These are phyloP conservation scores for Heliconius ethilla DNA, from an alignment of 2,888 invertebrate species.

Conservation along the genomic window DNA sequence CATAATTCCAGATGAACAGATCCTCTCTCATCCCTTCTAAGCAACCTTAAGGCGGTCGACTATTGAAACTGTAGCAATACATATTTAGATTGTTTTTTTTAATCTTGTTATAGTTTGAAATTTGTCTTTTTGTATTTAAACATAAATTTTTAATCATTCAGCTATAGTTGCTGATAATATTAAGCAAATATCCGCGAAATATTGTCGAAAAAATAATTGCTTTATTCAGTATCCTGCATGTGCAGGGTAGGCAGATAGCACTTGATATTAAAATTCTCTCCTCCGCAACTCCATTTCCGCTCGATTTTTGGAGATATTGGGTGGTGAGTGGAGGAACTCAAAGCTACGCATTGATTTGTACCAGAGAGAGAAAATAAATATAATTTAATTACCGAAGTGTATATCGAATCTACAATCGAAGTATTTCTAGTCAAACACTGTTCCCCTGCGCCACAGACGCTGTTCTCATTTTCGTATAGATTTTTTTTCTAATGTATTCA, in stretches of 20 bases:
- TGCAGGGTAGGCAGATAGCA: neutral
- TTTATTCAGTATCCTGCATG: neutral
- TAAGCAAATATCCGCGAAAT: no score
- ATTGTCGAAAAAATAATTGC: no score
- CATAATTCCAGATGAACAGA: constrained; percentile 30
- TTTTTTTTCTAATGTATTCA: neutral
- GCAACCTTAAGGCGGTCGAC: constrained; percentile 7
- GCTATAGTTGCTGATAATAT: no score
- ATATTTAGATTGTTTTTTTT: neutral
- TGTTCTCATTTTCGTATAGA: neutral
- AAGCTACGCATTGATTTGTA: no score
- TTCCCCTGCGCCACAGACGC: no score
- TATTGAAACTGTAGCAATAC: constrained; percentile 8
- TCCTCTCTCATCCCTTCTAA: constrained; percentile 30
- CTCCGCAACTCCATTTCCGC: no score
- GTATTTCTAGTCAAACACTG: no score
- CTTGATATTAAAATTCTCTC: no score
- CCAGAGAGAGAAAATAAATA: neutral
- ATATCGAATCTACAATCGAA: no score
- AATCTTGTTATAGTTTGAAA: neutral
- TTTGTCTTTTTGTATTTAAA: neutral
- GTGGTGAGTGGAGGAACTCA: no score
- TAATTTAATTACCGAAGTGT: neutral
- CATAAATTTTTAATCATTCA: neutral
- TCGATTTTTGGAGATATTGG: no score